Evolutionary conservation across 2,113 vertebrate species (phyloP).

Genomic region (Varanus salvator): DNA sequence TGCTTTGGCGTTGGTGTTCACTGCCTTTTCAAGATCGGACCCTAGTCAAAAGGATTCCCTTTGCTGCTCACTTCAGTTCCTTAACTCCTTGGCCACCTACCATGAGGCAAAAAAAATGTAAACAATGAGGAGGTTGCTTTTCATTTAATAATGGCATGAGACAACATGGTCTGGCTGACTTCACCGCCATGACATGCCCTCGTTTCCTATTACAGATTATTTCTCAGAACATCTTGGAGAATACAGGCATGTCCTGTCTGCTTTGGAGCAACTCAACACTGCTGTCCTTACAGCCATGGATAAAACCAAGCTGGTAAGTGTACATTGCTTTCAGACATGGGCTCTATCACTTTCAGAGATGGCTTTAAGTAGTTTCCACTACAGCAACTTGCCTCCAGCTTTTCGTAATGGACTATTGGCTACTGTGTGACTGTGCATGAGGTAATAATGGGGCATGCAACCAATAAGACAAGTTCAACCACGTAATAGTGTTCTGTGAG

Average conservation of each 20-base stretch:
- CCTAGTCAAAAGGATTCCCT: neutral
- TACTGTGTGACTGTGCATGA: neutral
- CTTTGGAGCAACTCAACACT: conserved; percentile 91
- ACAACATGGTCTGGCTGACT: neutral
- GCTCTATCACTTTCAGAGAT: neutral
- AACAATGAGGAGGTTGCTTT: neutral
- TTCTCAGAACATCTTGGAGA: conserved; percentile 93
- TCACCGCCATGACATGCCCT: neutral
- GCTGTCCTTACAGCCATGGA: conserved; percentile 95
- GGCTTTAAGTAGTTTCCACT: neutral
- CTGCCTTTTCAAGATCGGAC: neutral
- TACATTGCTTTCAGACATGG: neutral
- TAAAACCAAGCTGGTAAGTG: conserved; percentile 92
- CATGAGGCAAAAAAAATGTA: neutral
- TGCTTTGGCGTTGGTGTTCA: neutral
- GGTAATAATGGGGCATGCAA: neutral
- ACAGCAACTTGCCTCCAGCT: neutral
- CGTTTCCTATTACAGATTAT: conserved; percentile 82
- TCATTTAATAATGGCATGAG: neutral
- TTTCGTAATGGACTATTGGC: neutral
- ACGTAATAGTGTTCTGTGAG: no score
- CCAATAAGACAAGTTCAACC: neutral
- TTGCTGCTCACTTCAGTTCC: neutral
- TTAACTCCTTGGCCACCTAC: neutral
- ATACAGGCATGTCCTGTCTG: conserved; percentile 90